Percentiles rank a stretch among this genome's conserved stretches.
phyloP scores from a whole-genome alignment of 1,140 invertebrate genomes.

The Diorhabda carinulata region DNA sequence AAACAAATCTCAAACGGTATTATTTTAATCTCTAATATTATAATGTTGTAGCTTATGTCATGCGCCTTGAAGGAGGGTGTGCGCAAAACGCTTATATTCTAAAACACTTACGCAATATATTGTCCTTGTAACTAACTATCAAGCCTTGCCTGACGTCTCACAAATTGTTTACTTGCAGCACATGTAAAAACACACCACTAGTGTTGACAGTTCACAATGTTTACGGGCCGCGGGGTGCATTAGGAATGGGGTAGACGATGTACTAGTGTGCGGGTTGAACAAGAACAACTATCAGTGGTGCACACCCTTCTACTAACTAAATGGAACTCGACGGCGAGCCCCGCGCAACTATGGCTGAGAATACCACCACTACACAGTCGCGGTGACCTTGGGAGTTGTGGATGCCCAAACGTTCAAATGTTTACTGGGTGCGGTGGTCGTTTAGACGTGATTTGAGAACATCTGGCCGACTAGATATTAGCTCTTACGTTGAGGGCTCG shows the following conservation, averaged over 20 bases:
- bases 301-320: conserved; percentile 48
- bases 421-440: conserved; percentile 23
- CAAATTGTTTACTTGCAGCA: conserved; percentile 37
- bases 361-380: conserved; percentile 44
- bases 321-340: conserved; percentile 42
- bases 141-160: conserved; percentile 27
- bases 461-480: conserved; percentile 38
- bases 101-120: conserved; percentile 47
- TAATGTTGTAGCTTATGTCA: conserved; percentile 33
- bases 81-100: conserved; percentile 39
- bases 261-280: conserved; percentile 22
- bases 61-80: conserved; percentile 40
- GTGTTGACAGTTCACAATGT: conserved; percentile 17
- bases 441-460: conserved; percentile 23
- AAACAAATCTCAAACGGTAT: background rate
- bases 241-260: conserved; percentile 9
- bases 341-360: conserved; percentile 46
- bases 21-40: conserved; percentile 20
- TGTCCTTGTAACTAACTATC: conserved; percentile 40
- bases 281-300: conserved; percentile 36
- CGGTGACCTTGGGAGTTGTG: conserved; percentile 47
- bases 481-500: conserved; percentile 45
- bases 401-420: conserved; percentile 40
- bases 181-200: conserved; percentile 29
- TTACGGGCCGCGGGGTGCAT: conserved; percentile 1